Conservation (phyloP, 1,140 invertebrate species). For the Mya arenaria region DNA sequence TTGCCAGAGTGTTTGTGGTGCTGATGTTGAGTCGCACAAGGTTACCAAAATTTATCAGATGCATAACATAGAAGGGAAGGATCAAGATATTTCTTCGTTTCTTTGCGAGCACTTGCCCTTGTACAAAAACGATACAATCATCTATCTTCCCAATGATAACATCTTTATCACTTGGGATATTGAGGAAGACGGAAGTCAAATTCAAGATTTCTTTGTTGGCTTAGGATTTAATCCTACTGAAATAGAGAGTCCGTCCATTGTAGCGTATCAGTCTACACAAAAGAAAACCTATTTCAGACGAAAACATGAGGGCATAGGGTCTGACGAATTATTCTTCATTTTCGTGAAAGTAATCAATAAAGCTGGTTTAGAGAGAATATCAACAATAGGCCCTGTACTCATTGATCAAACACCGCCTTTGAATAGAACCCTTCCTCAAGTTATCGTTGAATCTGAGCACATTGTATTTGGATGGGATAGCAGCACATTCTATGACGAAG, state of each 20-base stretch:
- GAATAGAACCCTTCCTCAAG: conserved; percentile 10
- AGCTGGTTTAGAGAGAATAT: conserved; percentile 48
- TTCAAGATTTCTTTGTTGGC: conserved; percentile 46
- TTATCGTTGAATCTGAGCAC: not conserved
- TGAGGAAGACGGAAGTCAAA: conserved; percentile 51
- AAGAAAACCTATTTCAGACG: conserved; percentile 37
- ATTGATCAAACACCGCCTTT: conserved; percentile 65
- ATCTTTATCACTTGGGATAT: conserved; percentile 45
- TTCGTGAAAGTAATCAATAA: conserved; percentile 60
- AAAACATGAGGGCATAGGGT: conserved; percentile 54
- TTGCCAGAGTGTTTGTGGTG: not conserved
- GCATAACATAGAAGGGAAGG: not conserved
- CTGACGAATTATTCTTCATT: conserved; percentile 55
- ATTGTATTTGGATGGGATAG: conserved; percentile 54
- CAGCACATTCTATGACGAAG: conserved; percentile 53
- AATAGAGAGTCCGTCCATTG: conserved; percentile 1
- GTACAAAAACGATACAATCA: conserved; percentile 4
- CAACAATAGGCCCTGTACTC: conserved; percentile 59
- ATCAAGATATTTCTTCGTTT: conserved; percentile 35
- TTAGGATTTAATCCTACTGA: conserved; percentile 14
- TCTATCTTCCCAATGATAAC: conserved; percentile 56
- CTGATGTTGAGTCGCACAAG: not conserved
- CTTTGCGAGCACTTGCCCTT: conserved; percentile 9
- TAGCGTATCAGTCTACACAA: conserved; percentile 34
- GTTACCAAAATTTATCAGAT: conserved; percentile 1